Evolutionary conservation across 2,797 vertebrate species (phyloP).

Genomic region (Champsocephalus esox): DNA sequence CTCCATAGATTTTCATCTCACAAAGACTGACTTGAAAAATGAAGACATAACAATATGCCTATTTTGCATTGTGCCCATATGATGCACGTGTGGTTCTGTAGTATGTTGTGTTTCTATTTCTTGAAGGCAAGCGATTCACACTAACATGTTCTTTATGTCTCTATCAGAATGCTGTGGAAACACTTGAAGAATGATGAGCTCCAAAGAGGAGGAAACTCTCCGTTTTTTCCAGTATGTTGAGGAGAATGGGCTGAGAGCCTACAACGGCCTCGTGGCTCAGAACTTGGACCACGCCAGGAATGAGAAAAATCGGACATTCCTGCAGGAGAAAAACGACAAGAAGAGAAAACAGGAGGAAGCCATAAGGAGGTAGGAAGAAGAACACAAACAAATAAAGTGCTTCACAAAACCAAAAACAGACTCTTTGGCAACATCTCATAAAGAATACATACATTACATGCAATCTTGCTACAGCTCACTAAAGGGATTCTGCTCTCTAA

Average conservation of each 20-base stretch:
- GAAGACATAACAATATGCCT: constrained; percentile 14
- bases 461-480: constrained; percentile 3
- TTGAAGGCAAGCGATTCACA: neutral
- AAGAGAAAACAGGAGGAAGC: constrained; percentile 97
- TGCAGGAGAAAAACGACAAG: constrained; percentile 98
- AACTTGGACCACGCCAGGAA: constrained; percentile 96
- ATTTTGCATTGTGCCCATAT: constrained; percentile 10
- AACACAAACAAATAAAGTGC: constrained; percentile 1
- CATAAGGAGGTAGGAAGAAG: constrained; percentile 91
- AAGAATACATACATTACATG: neutral
- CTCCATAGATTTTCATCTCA: constrained; percentile 29
- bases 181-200: constrained; percentile 94
- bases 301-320: constrained; percentile 93
- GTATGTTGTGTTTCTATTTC: constrained; percentile 6
- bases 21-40: constrained; percentile 46
- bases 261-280: constrained; percentile 94
- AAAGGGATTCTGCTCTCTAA: constrained; percentile 19
- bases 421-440: neutral
- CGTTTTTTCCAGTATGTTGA: constrained; percentile 97
- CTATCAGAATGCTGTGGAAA: constrained; percentile 87
- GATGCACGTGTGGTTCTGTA: neutral
- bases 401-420: constrained; percentile 6
- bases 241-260: constrained; percentile 96
- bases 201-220: constrained; percentile 93
- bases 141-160: constrained; percentile 42